Evolutionary conservation across 2,888 invertebrate species (phyloP).

Genomic region (Seladonia tumulorum): DNA sequence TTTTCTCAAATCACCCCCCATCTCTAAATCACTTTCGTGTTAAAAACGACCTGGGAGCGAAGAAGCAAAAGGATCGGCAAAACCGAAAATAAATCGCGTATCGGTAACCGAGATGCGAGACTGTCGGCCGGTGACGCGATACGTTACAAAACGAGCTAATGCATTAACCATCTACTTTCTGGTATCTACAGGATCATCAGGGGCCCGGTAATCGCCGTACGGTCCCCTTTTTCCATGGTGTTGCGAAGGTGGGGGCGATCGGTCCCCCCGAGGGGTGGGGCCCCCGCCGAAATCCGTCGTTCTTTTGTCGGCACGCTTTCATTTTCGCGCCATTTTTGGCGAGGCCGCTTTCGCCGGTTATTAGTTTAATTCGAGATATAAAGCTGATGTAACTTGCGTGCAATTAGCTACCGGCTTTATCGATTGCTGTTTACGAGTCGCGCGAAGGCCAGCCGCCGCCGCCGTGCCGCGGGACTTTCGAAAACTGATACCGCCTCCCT

Average conservation of each 20-base stretch:
- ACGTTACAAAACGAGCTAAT: constrained; percentile 12
- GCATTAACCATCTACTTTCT: constrained; percentile 9
- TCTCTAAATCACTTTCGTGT: too few relatives aligned
- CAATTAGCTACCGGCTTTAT: constrained; percentile 77
- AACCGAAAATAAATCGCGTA: neutral
- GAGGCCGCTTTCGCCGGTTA: constrained; percentile 81
- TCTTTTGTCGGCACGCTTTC: constrained; percentile 76
- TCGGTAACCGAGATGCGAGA: neutral
- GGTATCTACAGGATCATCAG: constrained; percentile 9
- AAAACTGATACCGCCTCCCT: constrained; percentile 60
- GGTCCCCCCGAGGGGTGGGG: constrained; percentile 34
- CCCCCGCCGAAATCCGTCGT: constrained; percentile 58
- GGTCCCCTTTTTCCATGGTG: constrained; percentile 21
- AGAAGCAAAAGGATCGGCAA: neutral
- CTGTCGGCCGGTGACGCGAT: neutral
- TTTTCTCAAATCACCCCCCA: too few relatives aligned
- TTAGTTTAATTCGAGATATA: constrained; percentile 81
- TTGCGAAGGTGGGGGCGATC: constrained; percentile 35
- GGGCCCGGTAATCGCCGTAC: constrained; percentile 1
- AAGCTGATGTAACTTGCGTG: constrained; percentile 74
- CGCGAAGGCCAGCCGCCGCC: constrained; percentile 60
- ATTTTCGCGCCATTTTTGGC: constrained; percentile 82
- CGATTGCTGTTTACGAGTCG: constrained; percentile 72
- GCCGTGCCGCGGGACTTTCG: constrained; percentile 62
- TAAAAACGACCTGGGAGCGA: neutral